Evolutionary conservation across 2,113 vertebrate genomes (phyloP).

Genomic region (Chelonoidis abingdonii): DNA sequence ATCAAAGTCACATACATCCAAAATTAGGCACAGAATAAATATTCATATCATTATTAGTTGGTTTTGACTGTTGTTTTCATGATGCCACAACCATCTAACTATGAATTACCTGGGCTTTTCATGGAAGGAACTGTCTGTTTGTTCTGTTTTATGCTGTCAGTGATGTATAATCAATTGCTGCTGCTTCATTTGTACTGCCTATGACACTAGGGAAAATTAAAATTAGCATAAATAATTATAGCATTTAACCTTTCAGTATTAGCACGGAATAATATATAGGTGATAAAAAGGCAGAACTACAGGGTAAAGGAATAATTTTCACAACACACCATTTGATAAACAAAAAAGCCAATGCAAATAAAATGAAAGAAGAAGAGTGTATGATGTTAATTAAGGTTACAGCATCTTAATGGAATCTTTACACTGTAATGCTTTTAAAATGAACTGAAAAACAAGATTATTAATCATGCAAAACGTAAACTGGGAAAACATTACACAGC

Average conservation of each 20-base stretch:
- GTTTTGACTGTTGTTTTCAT: conserved; percentile 74
- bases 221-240: conserved; percentile 81
- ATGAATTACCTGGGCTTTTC: conserved; percentile 63
- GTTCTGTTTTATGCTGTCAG: conserved; percentile 60
- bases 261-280: conserved; percentile 30
- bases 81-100: conserved; percentile 61
- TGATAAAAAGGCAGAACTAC: conserved; percentile 42
- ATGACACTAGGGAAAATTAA: conserved; percentile 69
- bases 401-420: conserved; percentile 59
- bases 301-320: conserved; percentile 48
- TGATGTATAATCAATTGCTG: conserved; percentile 76
- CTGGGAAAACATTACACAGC: conserved; percentile 30
- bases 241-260: conserved; percentile 70
- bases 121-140: conserved; percentile 69
- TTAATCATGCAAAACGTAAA: conserved; percentile 68
- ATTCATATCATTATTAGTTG: conserved; percentile 71
- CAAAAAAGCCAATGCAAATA: conserved; percentile 68
- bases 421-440: conserved; percentile 56
- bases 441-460: conserved; percentile 54
- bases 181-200: conserved; percentile 75
- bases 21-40: conserved; percentile 73
- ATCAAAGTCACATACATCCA: conserved; percentile 62
- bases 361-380: conserved; percentile 73
- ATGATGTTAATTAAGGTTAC: conserved; percentile 71
- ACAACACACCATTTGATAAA: conserved; percentile 38